Evolutionary conservation across 1,140 invertebrate genomes (phyloP), one percentile per base, ranked within the genome.

Genomic region (Lordiphosa clarofinis): DNA sequence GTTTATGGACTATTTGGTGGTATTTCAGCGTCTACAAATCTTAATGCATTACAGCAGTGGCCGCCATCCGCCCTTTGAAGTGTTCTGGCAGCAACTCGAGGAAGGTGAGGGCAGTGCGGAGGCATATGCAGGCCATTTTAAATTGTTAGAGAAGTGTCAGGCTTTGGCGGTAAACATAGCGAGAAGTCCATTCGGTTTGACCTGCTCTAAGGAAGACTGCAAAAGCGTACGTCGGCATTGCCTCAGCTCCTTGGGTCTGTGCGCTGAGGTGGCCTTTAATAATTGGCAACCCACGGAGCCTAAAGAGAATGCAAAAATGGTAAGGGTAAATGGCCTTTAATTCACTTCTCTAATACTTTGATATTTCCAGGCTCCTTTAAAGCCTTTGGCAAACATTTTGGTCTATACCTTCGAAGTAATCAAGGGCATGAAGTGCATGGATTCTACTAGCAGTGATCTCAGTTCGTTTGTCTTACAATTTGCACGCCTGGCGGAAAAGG

Each of bases 81-180:
- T 37, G 1, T 84, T 86, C 43, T 84, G 78, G 78, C 57, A 66
- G 37, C 48, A 56, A 10, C 11, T 82, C 11, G 7, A 4, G 0
- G 50, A 57, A 4, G 59, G 57, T 0, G 28, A 53, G 1, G 50
- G 48, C 6, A 59, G 53, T 4, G 11, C 60, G 0, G 47, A 53
- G 4, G 43, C 56, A 0, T 74, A 67, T 53, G 40, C 52, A 4
- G 58, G 48, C 2, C 78, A 84, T 46, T 73, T 86, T 36, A 38
- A 61, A 9, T 28, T 84, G 15, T 33, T 84, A 3, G 13, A 71
- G 5, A 52, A 52, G n/a, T 53, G 71, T 8, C 54, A 47, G 3
- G 19, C 9, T 0, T 5, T 39, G 19, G 11, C 55, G 4, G 54
- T 12, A n/a, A 55, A 63, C 39, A 38, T 86, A 1, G 46, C n/a